phyloP scores from a whole-genome alignment of 2,888 invertebrate genomes.

The Suillia variegata region DNA sequence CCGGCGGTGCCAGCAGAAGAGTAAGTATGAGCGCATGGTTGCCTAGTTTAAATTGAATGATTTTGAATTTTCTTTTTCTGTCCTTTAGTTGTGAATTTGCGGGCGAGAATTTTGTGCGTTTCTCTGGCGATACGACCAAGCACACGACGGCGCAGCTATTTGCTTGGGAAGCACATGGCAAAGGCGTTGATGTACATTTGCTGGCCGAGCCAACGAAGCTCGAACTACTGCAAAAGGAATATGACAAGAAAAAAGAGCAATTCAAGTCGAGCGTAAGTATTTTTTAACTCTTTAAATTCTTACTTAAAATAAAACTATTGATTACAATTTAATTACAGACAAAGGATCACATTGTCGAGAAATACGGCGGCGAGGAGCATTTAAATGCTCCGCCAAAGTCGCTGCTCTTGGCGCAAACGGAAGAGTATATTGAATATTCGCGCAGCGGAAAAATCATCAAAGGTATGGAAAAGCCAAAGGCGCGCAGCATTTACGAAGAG shows the following conservation, averaged over 20 bases:
- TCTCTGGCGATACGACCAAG: slow-evolving; percentile 89
- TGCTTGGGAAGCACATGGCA: slow-evolving; percentile 96
- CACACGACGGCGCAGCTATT: slow-evolving; percentile 93
- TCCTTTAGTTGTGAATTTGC: slow-evolving; percentile 70
- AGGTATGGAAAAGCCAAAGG: slow-evolving; percentile 86
- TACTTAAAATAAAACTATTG: too few relatives aligned
- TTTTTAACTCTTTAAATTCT: neutral
- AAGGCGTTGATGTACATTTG: slow-evolving; percentile 92
- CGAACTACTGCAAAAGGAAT: slow-evolving; percentile 88
- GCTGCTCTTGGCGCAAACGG: slow-evolving; percentile 88
- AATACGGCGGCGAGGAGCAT: slow-evolving; percentile 95
- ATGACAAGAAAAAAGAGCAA: slow-evolving; percentile 85
- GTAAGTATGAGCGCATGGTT: slow-evolving; percentile 43
- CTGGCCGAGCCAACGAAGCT: slow-evolving; percentile 98
- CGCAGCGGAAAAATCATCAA: slow-evolving; percentile 85
- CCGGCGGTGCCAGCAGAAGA: slow-evolving; percentile 67
- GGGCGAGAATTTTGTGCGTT: slow-evolving; percentile 96
- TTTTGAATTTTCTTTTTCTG: neutral
- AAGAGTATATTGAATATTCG: slow-evolving; percentile 94
- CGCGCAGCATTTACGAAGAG: slow-evolving; percentile 91
- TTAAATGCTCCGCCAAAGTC: slow-evolving; percentile 85
- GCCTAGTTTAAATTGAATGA: neutral
- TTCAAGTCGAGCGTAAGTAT: slow-evolving; percentile 71
- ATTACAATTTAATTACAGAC: slow-evolving; percentile 64
- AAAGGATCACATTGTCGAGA: slow-evolving; percentile 82